Conservation (phyloP, 2,797 vertebrate species). For the Silurus lanzhouensis region DNA sequence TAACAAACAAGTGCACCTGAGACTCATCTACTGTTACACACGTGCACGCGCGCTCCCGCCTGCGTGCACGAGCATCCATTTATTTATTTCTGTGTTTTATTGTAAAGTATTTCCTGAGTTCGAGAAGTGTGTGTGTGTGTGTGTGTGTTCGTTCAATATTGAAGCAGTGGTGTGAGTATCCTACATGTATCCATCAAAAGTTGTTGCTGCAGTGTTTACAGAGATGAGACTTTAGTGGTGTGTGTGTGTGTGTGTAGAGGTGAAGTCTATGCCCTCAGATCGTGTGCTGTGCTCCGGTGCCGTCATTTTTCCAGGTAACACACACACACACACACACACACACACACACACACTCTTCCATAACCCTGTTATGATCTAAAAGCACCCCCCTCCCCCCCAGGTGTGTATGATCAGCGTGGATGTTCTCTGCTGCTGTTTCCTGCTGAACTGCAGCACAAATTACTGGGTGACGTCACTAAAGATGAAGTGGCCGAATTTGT, state of each 20-base stretch:
- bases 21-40: background rate
- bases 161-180: no score
- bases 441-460: constrained; percentile 61
- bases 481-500: constrained; percentile 75
- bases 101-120: no score
- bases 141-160: constrained; percentile 38
- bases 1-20: background rate
- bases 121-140: constrained; percentile 28
- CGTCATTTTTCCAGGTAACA: constrained; percentile 73
- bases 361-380: no score
- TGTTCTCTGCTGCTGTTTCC: constrained; percentile 75
- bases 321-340: no score
- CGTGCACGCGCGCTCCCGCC: background rate
- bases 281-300: constrained; percentile 73
- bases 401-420: constrained; percentile 75
- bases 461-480: constrained; percentile 64
- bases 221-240: no score
- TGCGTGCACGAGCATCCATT: no score
- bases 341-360: no score
- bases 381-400: constrained; percentile 52
- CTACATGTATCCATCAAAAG: no score
- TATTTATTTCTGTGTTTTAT: no score
- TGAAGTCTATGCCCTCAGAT: constrained; percentile 64
- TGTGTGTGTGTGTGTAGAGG: constrained; percentile 54
- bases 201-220: background rate